Evolutionary conservation across 2,888 invertebrate species (phyloP).

Genomic region (Dexiosoma caninum): DNA sequence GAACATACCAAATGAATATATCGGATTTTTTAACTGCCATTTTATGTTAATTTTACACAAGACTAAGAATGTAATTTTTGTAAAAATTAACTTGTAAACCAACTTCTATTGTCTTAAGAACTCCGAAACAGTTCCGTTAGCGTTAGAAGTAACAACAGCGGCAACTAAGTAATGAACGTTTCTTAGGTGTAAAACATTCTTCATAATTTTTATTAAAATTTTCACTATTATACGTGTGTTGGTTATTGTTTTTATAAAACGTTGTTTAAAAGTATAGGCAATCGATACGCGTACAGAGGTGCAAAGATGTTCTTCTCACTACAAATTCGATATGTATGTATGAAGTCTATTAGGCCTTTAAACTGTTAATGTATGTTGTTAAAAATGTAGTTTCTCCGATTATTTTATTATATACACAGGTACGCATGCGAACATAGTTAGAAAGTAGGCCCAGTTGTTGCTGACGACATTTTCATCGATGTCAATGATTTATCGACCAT

Average conservation of each 20-base stretch:
- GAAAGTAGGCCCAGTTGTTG: too few species aligned
- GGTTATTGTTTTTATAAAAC: neutral
- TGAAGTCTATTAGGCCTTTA: slow-evolving; percentile 50
- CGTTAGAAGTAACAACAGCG: neutral
- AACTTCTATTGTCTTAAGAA: too few species aligned
- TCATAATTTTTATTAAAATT: neutral
- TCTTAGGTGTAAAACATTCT: slow-evolving; percentile 32
- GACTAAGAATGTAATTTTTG: too few species aligned
- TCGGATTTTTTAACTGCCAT: slow-evolving; percentile 78
- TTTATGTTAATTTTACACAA: neutral
- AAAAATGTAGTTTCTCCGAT: neutral
- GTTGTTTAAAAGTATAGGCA: neutral
- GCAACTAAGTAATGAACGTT: neutral
- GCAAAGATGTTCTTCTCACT: slow-evolving; percentile 13
- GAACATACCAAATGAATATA: slow-evolving; percentile 74
- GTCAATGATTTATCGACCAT: too few species aligned
- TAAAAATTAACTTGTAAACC: too few species aligned
- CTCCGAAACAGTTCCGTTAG: too few species aligned
- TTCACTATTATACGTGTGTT: neutral
- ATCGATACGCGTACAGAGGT: neutral
- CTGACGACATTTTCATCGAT: too few species aligned
- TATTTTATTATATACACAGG: neutral
- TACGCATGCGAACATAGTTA: too few species aligned
- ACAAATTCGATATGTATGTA: neutral
- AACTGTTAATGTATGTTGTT: neutral